Base-by-base conservation (phyloP, 2,113 vertebrate species). In the Oryzias celebensis region DNA sequence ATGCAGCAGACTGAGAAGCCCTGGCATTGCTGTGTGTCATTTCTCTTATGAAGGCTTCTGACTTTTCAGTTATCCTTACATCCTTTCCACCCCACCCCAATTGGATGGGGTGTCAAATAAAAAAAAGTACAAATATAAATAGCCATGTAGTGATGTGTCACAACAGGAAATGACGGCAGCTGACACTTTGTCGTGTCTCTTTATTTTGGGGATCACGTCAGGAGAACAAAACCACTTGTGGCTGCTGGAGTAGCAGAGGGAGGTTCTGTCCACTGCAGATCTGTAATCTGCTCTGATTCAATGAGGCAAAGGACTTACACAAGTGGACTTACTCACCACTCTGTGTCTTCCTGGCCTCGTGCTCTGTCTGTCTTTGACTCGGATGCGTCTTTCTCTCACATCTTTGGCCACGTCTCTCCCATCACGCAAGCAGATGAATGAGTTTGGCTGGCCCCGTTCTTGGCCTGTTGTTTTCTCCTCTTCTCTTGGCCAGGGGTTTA, bases 291-390 rank as follows among this genome's bases (percentile, higher is more conserved):
- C 65, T 60, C 52, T 15, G 62, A 77, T 61, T 69, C 58, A 71
- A 60, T 59, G 77, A 65, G 45, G 65, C 14, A 53, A 70, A 55
- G 61, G 71, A 41, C 50, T 76, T 77, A 69, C 71, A 81, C 77
- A 75, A 68, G 58, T 74, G 53, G 73, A 70, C 74, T 78, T 68
- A 56, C 73, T 83, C 85, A 71, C 68, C 71, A 65, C 69, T 68
- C 58, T 50, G 36, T 52, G 60, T 85, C 84, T 76, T 71, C 75
- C 75, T 71, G 80, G 83, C 82, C 78, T 80, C 80, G 82, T 83
- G 74, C 77, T 70, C 65, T 81, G 72, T 66, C 58, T 57, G 63
- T 57, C 49, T 53, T 69, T 22, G 36, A 36, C 67, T 75, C 74
- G 69, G 78, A 64, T 60, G 73, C 59, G 75, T 62, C 66, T 65